Conservation (phyloP, 2,888 invertebrate genomes). For the Ormia ochracea region DNA sequence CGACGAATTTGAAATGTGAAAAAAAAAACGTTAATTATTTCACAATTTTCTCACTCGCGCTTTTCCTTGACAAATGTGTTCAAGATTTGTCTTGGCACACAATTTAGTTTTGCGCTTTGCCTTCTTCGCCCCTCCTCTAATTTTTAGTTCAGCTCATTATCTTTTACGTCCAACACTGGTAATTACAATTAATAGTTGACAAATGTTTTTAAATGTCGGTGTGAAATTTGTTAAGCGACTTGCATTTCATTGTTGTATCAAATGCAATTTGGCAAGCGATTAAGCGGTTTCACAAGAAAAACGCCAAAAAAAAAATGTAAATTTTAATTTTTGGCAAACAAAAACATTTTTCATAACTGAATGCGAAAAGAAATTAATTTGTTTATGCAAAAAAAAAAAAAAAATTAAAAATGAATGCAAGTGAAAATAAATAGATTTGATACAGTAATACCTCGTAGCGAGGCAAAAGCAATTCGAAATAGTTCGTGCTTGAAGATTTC, state of each 20-base stretch:
- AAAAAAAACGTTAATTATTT: slow-evolving; percentile 1
- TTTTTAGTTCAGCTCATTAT: background rate
- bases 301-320: background rate
- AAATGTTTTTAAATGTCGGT: slow-evolving; percentile 47
- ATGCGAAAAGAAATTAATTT: background rate
- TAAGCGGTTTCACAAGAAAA: background rate
- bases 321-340: background rate
- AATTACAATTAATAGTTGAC: slow-evolving; percentile 43
- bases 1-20: background rate
- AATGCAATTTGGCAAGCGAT: slow-evolving; percentile 25
- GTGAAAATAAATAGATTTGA: too few species aligned
- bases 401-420: background rate
- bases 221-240: slow-evolving; percentile 28
- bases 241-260: slow-evolving; percentile 27
- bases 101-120: slow-evolving; percentile 18
- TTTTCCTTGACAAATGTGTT: slow-evolving; percentile 55
- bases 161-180: slow-evolving; percentile 15
- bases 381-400: background rate
- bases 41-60: slow-evolving; percentile 45
- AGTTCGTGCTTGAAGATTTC: too few species aligned
- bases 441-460: too few species aligned
- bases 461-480: too few species aligned
- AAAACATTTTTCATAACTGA: background rate
- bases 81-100: slow-evolving; percentile 44
- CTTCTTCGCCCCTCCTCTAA: slow-evolving; percentile 1